phyloP scores from a whole-genome alignment of 2,888 invertebrate genomes.

The Uloborus plumipes region DNA sequence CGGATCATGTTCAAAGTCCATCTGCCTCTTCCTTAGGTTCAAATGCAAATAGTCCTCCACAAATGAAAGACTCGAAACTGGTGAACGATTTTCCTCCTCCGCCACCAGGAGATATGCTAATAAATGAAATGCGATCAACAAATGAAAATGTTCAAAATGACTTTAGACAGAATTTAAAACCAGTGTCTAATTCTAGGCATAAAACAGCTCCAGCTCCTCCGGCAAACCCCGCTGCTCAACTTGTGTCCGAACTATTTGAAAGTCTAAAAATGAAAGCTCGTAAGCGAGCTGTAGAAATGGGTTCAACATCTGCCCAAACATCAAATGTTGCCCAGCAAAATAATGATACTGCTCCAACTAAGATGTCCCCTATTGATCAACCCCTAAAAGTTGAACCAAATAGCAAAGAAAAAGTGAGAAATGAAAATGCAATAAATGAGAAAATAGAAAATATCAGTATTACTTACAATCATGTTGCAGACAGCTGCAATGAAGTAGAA shows the following conservation, averaged over 20 bases:
- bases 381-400: conserved; percentile 24
- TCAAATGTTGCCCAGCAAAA: conserved; percentile 13
- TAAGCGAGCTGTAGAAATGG: conserved; percentile 68
- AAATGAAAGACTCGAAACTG: conserved; percentile 38
- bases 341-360: conserved; percentile 12
- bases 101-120: too few species aligned
- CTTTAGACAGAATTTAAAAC: conserved; percentile 54
- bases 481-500: conserved; percentile 39
- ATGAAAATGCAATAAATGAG: conserved; percentile 51
- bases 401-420: conserved; percentile 13
- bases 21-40: conserved; percentile 51
- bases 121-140: background rate
- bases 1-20: conserved; percentile 55
- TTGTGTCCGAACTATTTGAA: conserved; percentile 88
- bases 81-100: conserved; percentile 1
- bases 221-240: conserved; percentile 74
- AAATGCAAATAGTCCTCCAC: conserved; percentile 58
- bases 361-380: conserved; percentile 47
- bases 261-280: conserved; percentile 80
- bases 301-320: conserved; percentile 30
- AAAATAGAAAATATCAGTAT: conserved; percentile 20
- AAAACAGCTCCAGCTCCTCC: conserved; percentile 38
- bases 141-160: conserved; percentile 17
- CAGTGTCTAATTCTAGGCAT: conserved; percentile 44
- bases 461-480: conserved; percentile 51